Conservation (phyloP, 2,113 vertebrate genomes). For the Corydoras sp. region DNA sequence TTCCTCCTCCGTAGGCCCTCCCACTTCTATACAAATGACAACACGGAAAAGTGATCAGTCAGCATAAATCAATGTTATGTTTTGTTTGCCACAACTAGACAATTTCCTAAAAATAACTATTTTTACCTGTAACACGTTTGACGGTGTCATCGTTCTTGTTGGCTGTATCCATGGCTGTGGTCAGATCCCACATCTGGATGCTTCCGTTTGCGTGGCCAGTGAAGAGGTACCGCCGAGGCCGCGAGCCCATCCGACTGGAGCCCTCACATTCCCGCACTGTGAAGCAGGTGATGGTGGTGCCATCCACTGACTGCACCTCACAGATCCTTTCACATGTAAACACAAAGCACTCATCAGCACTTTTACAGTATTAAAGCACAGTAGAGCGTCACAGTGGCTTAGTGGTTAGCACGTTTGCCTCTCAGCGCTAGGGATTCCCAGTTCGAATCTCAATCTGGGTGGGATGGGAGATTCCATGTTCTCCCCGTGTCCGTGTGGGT, state of each 20-base stretch:
- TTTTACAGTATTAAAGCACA: too few species aligned
- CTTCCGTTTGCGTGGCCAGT: slow-evolving; percentile 94
- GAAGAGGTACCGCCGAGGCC: slow-evolving; percentile 91
- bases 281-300: slow-evolving; percentile 88
- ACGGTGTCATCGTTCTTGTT: slow-evolving; percentile 84
- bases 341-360: too few species aligned
- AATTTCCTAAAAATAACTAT: background rate
- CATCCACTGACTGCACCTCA: slow-evolving; percentile 93
- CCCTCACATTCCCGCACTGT: slow-evolving; percentile 95
- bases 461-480: too few species aligned
- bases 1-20: slow-evolving; percentile 91
- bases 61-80: too few species aligned
- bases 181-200: slow-evolving; percentile 99
- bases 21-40: slow-evolving; percentile 66
- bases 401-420: too few species aligned
- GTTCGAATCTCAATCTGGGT: too few species aligned
- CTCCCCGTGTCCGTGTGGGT: too few species aligned
- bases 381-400: too few species aligned
- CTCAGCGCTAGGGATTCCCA: too few species aligned
- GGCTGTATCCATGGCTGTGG: slow-evolving; percentile 93
- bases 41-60: too few species aligned
- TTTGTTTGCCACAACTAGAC: too few species aligned
- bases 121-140: slow-evolving; percentile 46
- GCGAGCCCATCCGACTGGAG: slow-evolving; percentile 93
- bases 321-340: slow-evolving; percentile 69